These are phyloP conservation scores for Macheiramphus alcinus DNA, from an alignment of 2,113 vertebrate species.

Conservation along the genomic window DNA sequence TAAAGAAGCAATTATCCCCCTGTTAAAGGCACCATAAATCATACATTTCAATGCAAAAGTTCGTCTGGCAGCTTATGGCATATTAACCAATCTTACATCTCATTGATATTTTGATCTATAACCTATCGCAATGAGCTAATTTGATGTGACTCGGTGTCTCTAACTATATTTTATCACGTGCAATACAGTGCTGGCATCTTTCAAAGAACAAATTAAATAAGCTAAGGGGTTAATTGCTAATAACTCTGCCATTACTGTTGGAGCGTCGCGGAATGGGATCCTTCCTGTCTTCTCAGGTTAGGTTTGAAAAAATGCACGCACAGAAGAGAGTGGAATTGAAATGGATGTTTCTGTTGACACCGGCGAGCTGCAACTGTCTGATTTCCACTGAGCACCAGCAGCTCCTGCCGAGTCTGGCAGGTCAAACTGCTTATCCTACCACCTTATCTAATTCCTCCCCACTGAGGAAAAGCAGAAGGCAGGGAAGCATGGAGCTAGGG, in stretches of 20 bases:
- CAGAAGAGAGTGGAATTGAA: background rate
- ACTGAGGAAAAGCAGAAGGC: background rate
- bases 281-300: background rate
- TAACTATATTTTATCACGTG: slow-evolving; percentile 10
- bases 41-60: slow-evolving; percentile 63
- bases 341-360: background rate
- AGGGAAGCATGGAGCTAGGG: background rate
- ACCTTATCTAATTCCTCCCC: background rate
- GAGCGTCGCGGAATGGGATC: background rate
- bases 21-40: slow-evolving; percentile 62
- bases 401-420: fast-evolving
- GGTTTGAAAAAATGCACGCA: background rate
- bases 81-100: slow-evolving; percentile 58
- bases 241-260: background rate
- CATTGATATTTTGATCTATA: slow-evolving; percentile 53
- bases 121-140: slow-evolving; percentile 41
- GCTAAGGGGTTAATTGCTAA: slow-evolving; percentile 56
- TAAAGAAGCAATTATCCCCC: slow-evolving; percentile 66
- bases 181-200: background rate
- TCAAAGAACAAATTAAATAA: slow-evolving; percentile 54
- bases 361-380: background rate
- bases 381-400: background rate
- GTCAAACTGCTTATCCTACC: background rate
- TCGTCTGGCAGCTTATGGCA: slow-evolving; percentile 31
- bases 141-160: slow-evolving; percentile 14